Evolutionary conservation across 1,140 invertebrate species (phyloP).

Genomic region (Plectrocnemia conspersa): DNA sequence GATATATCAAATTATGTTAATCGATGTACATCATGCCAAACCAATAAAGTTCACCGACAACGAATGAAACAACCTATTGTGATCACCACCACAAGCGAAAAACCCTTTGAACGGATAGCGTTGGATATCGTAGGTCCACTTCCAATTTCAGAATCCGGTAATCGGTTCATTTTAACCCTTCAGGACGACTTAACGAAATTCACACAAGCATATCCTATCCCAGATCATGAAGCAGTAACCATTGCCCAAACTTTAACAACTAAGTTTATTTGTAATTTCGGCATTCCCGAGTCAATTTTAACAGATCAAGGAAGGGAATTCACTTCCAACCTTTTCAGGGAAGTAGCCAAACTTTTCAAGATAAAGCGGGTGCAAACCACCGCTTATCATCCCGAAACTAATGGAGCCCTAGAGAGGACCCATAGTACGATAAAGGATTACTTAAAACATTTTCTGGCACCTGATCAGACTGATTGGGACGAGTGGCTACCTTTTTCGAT

Average conservation of each 20-base stretch:
- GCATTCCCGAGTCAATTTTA: conserved; percentile 38
- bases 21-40: too few relatives aligned
- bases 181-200: conserved; percentile 44
- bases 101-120: conserved; percentile 33
- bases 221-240: conserved; percentile 39
- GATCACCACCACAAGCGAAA: conserved; percentile 32
- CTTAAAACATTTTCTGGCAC: conserved; percentile 39
- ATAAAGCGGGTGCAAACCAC: conserved; percentile 35
- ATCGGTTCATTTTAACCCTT: conserved; percentile 38
- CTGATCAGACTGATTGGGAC: conserved; percentile 39
- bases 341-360: conserved; percentile 32
- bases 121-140: conserved; percentile 39
- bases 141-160: conserved; percentile 27
- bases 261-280: conserved; percentile 36
- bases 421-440: conserved; percentile 41
- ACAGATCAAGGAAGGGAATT: conserved; percentile 39
- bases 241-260: conserved; percentile 17
- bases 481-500: conserved; percentile 37
- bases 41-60: too few relatives aligned
- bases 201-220: conserved; percentile 36
- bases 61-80: too few relatives aligned
- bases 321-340: conserved; percentile 16
- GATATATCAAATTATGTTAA: too few relatives aligned
- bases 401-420: conserved; percentile 39
- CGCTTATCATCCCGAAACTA: conserved; percentile 36